Conservation (phyloP, 1,140 invertebrate genomes). For the Zaprionus kolodkinae region DNA sequence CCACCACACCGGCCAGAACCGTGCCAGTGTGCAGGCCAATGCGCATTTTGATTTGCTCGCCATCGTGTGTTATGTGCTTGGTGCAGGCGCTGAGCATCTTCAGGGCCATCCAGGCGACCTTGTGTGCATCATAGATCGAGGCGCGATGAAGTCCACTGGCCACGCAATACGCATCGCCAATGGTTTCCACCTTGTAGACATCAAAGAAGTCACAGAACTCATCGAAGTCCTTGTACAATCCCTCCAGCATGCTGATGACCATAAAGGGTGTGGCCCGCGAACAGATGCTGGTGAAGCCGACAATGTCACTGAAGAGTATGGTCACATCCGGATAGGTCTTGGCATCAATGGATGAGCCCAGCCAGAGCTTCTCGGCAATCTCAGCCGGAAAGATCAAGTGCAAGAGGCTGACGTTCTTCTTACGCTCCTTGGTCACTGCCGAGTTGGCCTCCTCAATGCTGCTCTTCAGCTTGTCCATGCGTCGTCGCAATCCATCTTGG, state of each 20-base stretch:
- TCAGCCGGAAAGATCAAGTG: conserved; percentile 97
- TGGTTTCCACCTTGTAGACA: conserved; percentile 98
- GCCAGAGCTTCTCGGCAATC: conserved; percentile 95
- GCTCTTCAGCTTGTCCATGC: conserved; percentile 97
- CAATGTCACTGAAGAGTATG: conserved; percentile 97
- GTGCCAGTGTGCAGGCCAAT: conserved; percentile 96
- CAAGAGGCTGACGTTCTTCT: conserved; percentile 97
- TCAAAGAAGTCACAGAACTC: conserved; percentile 94
- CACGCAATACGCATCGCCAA: conserved; percentile 97
- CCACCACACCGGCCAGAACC: conserved; percentile 95
- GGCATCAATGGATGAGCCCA: conserved; percentile 93
- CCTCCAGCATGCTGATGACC: conserved; percentile 97
- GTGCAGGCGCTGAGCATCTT: conserved; percentile 95
- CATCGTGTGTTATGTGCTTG: conserved; percentile 94
- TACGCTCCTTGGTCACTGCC: conserved; percentile 95
- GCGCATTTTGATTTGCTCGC: conserved; percentile 97
- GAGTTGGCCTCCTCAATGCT: conserved; percentile 96
- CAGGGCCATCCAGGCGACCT: conserved; percentile 97
- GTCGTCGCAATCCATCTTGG: conserved; percentile 95
- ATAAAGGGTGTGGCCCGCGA: conserved; percentile 95
- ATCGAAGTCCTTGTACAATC: conserved; percentile 96
- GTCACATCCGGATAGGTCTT: conserved; percentile 96
- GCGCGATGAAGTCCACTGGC: conserved; percentile 95
- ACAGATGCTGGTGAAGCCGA: conserved; percentile 97
- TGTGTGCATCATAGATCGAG: conserved; percentile 90